Conservation (phyloP, 1,140 invertebrate genomes). For the Drosophila sproati region DNA sequence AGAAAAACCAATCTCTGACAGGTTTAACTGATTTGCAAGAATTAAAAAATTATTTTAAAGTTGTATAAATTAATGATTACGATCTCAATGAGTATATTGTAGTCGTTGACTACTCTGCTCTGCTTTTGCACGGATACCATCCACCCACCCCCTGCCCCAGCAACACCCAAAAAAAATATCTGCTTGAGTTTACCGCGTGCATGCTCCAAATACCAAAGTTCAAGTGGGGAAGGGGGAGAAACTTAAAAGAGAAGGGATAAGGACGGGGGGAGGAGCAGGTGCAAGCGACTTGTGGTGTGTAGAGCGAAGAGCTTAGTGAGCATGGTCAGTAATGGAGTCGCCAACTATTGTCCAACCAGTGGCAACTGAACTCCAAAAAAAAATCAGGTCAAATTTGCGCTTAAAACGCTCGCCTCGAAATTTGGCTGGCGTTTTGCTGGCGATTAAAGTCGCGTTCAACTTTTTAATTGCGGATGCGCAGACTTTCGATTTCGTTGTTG, state of each 20-base stretch:
- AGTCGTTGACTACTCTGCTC: neutral
- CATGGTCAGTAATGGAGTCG: constrained; percentile 42
- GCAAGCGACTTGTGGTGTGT: neutral
- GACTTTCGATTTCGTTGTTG: constrained; percentile 74
- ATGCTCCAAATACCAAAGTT: constrained; percentile 65
- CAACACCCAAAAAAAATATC: constrained; percentile 21
- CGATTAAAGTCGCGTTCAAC: constrained; percentile 59
- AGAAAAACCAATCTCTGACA: too few species aligned
- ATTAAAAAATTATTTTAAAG: too few species aligned
- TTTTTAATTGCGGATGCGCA: constrained; percentile 81
- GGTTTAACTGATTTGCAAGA: too few species aligned
- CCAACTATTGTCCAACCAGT: constrained; percentile 24
- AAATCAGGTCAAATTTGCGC: constrained; percentile 58
- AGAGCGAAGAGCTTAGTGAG: constrained; percentile 35
- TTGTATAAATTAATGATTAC: too few species aligned
- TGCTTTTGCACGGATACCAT: neutral
- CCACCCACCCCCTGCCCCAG: neutral
- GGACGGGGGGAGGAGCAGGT: neutral
- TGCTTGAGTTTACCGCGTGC: constrained; percentile 42
- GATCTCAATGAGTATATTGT: too few species aligned
- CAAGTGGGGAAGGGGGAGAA: constrained; percentile 26
- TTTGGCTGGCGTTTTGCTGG: constrained; percentile 75
- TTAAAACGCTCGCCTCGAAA: constrained; percentile 59
- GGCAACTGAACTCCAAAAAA: neutral
- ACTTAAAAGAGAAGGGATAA: neutral